These are phyloP conservation scores for Phyllotis vaccarum DNA, from an alignment of 2,797 vertebrate genomes.

Conservation along the genomic window DNA sequence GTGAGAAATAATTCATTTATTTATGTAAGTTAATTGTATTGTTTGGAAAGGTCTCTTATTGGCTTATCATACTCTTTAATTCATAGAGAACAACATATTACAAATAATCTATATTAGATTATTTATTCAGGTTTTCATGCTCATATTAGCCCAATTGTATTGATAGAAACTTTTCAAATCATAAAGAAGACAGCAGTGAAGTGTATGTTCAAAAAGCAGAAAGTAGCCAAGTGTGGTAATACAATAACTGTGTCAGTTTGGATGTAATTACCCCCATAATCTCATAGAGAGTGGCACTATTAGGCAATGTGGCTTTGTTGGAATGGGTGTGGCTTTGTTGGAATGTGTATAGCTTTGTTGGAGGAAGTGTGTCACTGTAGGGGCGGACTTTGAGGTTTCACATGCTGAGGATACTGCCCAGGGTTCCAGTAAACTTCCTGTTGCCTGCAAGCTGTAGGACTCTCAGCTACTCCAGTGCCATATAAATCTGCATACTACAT, in stretches of 20 bases:
- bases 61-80: background rate
- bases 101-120: background rate
- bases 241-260: background rate
- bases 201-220: background rate
- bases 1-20: background rate
- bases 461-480: background rate
- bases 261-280: background rate
- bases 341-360: background rate
- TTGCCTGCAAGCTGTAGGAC: background rate
- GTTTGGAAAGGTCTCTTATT: background rate
- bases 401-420: background rate
- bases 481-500: background rate
- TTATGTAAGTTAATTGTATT: background rate
- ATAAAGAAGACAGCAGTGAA: background rate
- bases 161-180: background rate
- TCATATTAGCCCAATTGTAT: background rate
- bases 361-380: background rate
- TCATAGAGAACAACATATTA: background rate
- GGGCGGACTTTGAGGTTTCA: background rate
- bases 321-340: too few species aligned
- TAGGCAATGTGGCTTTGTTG: background rate
- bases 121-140: slow-evolving; percentile 19
- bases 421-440: background rate
- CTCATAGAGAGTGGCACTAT: background rate
- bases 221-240: background rate